phyloP scores from a whole-genome alignment of 2,888 invertebrate genomes.

The Petrophora chlorosata region DNA sequence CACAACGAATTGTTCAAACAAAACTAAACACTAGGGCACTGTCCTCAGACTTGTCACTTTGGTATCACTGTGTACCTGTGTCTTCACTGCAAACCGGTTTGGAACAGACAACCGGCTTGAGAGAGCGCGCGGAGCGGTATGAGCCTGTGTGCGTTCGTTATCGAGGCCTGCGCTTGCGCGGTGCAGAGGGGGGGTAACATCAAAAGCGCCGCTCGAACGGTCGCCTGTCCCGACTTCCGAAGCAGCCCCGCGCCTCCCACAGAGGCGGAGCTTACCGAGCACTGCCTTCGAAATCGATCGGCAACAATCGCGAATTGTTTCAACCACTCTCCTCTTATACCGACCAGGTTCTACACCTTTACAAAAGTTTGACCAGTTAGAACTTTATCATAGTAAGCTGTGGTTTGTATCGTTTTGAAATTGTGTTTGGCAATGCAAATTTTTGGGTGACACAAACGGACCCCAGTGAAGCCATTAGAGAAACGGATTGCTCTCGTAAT shows the following conservation, averaged over 20 bases:
- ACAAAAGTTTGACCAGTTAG: slow-evolving; percentile 25
- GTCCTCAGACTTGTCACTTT: slow-evolving; percentile 60
- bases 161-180: slow-evolving; percentile 67
- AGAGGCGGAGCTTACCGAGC: slow-evolving; percentile 74
- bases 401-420: slow-evolving; percentile 50
- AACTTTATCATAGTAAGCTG: slow-evolving; percentile 54
- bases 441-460: slow-evolving; percentile 74
- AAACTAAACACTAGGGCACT: slow-evolving; percentile 70
- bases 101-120: slow-evolving; percentile 77
- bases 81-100: slow-evolving; percentile 78
- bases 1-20: slow-evolving; percentile 66
- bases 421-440: slow-evolving; percentile 67
- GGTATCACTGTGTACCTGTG: slow-evolving; percentile 65
- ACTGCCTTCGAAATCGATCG: slow-evolving; percentile 80
- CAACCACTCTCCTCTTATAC: slow-evolving; percentile 44
- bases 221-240: slow-evolving; percentile 79
- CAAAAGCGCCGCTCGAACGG: slow-evolving; percentile 74
- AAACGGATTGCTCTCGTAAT: slow-evolving; percentile 78
- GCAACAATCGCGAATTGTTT: slow-evolving; percentile 66
- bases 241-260: slow-evolving; percentile 77
- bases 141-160: slow-evolving; percentile 78
- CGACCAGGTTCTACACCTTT: slow-evolving; percentile 52
- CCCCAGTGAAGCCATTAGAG: slow-evolving; percentile 72
- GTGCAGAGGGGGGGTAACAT: slow-evolving; percentile 61
- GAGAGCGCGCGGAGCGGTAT: slow-evolving; percentile 79